Evolutionary conservation across 2,888 invertebrate genomes (phyloP).

Genomic region (Ichneumoninae sp.): DNA sequence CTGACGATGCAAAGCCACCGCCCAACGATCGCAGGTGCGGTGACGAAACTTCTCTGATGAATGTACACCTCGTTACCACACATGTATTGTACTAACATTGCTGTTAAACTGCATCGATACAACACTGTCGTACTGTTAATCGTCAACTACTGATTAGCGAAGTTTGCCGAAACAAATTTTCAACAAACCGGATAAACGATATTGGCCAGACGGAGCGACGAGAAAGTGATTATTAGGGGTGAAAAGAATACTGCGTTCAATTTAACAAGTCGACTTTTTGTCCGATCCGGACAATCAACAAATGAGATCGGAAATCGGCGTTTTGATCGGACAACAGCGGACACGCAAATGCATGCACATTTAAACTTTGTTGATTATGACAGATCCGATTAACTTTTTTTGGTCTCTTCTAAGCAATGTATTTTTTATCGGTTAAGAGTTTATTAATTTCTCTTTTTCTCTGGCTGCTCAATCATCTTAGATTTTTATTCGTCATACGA

Average conservation of each 20-base stretch:
- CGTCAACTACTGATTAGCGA: background rate
- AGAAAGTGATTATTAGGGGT: no score
- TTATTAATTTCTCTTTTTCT: no score
- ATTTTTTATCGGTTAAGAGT: background rate
- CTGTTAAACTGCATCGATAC: background rate
- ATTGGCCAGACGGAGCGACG: no score
- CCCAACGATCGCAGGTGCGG: constrained; percentile 30
- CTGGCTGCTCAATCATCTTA: no score
- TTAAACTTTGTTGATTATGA: background rate
- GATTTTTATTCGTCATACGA: no score
- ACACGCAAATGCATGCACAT: background rate
- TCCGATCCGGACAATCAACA: no score
- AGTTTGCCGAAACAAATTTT: background rate
- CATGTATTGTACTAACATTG: background rate
- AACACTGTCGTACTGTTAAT: background rate
- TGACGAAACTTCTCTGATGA: constrained; percentile 37
- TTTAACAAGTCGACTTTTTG: no score
- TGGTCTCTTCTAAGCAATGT: background rate
- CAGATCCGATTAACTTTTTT: background rate
- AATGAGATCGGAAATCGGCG: no score
- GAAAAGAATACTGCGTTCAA: no score
- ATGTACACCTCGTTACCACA: background rate
- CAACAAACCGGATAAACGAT: no score
- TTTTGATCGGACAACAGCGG: background rate
- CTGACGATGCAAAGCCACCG: constrained; percentile 2